Evolutionary conservation across 92 coral and sea anemone genomes (phyloP).

Genomic region (Zoanthus gigantus): DNA sequence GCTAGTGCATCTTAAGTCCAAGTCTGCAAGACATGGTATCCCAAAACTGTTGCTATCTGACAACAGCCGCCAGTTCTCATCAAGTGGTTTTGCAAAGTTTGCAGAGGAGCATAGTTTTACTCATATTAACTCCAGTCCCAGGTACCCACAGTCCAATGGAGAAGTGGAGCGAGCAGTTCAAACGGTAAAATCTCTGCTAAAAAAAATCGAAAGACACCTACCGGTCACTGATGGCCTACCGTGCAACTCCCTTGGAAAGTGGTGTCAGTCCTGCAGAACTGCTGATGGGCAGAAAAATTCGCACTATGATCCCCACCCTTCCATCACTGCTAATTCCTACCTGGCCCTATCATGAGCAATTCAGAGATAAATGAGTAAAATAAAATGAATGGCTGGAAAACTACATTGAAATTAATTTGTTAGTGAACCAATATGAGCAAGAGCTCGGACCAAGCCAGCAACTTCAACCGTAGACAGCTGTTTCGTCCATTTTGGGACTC

Average conservation of each 20-base stretch:
- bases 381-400: no score
- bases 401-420: no score
- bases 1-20: neutral
- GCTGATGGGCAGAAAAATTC: no score
- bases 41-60: constrained; percentile 40
- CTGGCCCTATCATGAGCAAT: constrained; percentile 8
- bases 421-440: no score
- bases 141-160: constrained; percentile 46
- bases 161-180: constrained; percentile 47
- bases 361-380: neutral
- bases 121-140: no score
- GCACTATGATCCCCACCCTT: no score
- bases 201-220: no score
- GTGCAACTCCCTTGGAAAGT: constrained; percentile 33
- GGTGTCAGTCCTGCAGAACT: constrained; percentile 35
- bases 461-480: no score
- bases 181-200: no score
- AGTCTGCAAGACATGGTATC: constrained; percentile 39
- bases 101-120: constrained; percentile 32
- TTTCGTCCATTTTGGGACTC: no score
- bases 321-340: constrained; percentile 29
- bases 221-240: no score
- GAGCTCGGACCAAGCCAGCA: no score
- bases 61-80: constrained; percentile 39
- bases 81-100: constrained; percentile 33